Conservation (phyloP, 2,888 invertebrate genomes). For the Cosmia trapezina region DNA sequence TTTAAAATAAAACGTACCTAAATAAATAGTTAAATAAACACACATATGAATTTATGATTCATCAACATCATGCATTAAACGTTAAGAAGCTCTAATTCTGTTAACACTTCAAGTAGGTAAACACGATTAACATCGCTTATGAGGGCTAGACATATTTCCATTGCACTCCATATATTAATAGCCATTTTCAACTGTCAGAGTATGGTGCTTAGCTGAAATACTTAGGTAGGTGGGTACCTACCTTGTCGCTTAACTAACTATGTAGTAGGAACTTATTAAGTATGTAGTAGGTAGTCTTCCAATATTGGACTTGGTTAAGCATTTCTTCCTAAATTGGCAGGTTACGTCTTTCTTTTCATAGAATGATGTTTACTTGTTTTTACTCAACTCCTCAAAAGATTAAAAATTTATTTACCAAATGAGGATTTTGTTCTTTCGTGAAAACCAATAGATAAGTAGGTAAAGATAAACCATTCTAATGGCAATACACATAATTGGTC, state of each 20-base stretch:
- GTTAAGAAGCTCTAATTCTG: conserved; percentile 24
- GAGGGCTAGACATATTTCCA: conserved; percentile 21
- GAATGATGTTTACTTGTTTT: background rate
- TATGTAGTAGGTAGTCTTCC: no score
- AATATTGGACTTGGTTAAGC: no score
- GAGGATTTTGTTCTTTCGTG: background rate
- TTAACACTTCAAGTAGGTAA: conserved; percentile 47
- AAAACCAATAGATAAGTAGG: no score
- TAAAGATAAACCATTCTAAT: no score
- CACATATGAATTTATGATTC: background rate
- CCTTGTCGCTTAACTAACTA: background rate
- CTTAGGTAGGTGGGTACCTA: background rate
- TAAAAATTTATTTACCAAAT: background rate
- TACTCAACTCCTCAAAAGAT: background rate
- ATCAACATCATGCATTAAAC: conserved; percentile 16
- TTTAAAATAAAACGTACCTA: no score
- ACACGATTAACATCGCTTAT: no score
- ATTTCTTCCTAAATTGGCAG: no score
- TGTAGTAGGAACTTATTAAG: no score
- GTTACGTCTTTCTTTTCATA: no score
- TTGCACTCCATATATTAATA: background rate
- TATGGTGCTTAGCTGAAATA: background rate
- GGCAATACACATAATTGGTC: no score
- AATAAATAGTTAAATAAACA: background rate
- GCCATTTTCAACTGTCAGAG: no score